These are phyloP conservation scores for Mimas tiliae DNA, from an alignment of 2,888 invertebrate species.

Conservation along the genomic window DNA sequence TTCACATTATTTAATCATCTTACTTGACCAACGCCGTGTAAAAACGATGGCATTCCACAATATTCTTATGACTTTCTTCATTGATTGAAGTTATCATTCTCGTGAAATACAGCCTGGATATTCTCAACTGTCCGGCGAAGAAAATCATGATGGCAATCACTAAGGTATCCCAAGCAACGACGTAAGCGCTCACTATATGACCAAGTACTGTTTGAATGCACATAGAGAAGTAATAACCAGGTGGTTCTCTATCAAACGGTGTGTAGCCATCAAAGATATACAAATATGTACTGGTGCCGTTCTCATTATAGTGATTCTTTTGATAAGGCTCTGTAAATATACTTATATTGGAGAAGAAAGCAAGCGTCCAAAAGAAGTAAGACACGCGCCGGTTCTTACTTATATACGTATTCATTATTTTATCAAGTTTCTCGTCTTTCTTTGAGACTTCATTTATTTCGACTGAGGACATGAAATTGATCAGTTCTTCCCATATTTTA, in stretches of 20 bases:
- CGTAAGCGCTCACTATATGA: constrained; percentile 55
- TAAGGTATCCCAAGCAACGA: constrained; percentile 64
- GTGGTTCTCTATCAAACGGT: constrained; percentile 57
- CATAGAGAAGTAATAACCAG: constrained; percentile 64
- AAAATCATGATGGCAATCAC: constrained; percentile 66
- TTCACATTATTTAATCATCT: constrained; percentile 31
- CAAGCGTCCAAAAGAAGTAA: constrained; percentile 60
- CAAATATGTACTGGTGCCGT: constrained; percentile 56
- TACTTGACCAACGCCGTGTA: constrained; percentile 52
- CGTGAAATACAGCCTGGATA: constrained; percentile 51
- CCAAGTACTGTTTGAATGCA: constrained; percentile 58
- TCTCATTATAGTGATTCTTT: constrained; percentile 51
- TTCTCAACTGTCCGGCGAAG: constrained; percentile 64
- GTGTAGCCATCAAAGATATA: constrained; percentile 63
- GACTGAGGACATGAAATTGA: constrained; percentile 55
- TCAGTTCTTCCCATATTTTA: constrained; percentile 54
- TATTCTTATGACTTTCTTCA: constrained; percentile 50
- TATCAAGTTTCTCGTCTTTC: constrained; percentile 38
- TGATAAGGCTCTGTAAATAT: constrained; percentile 63
- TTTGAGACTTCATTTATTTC: constrained; percentile 51
- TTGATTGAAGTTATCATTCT: constrained; percentile 39
- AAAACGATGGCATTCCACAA: constrained; percentile 57
- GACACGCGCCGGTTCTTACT: constrained; percentile 53
- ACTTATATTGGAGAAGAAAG: constrained; percentile 55
- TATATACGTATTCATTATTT: constrained; percentile 53